Evolutionary conservation across 2,797 vertebrate genomes (phyloP), one percentile per base, ranked within the genome.

Genomic region (Tenualosa ilisha): DNA sequence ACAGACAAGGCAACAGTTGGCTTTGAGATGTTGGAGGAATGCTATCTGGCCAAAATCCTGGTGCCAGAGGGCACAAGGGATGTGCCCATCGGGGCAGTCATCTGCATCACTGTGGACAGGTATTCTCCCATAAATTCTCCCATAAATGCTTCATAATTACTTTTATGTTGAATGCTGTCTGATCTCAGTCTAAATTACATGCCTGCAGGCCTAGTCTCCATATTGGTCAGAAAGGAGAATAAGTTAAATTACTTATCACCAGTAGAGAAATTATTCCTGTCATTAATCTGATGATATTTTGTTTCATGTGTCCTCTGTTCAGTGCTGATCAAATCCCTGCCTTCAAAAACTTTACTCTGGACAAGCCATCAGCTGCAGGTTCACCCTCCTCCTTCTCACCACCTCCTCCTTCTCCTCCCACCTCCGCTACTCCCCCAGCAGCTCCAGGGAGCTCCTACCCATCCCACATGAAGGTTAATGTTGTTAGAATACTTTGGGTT

Each of bases 1-100:
- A 99, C 98, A 0, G 98, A 99, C 90, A 99, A 99, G 92, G 98
- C 98, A 24, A 99, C 98, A 0, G 98, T 99, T 37, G 98, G 98
- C 8, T 99, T 99, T 94, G 98, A 99, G 92, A 95, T 98, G 31
- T 0, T 97, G 85, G 98, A 99, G 84, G 98, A 99, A 59, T 98
- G 98, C 89, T 99, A 99, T 86, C 88, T 99, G 91, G 98, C 98
- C 85, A 99, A 98, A 92, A 99, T 99, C 86, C 95, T 99, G 88
- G 96, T 99, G 87, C 65, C 97, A 17, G 97, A 99, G 95, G 98
- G 98, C 68, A 98, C 98, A n/a, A 96, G 97, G 91, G 98, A 99
- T 89, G 96, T 99, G 85, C 91, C 81, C 2, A 90, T 99, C 3
- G 98, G 98, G 89, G 61, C 96, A 0, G 75, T 99, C 81, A 99